phyloP scores from a whole-genome alignment of 2,113 vertebrate species.

The Sclerurus mexicanus region DNA sequence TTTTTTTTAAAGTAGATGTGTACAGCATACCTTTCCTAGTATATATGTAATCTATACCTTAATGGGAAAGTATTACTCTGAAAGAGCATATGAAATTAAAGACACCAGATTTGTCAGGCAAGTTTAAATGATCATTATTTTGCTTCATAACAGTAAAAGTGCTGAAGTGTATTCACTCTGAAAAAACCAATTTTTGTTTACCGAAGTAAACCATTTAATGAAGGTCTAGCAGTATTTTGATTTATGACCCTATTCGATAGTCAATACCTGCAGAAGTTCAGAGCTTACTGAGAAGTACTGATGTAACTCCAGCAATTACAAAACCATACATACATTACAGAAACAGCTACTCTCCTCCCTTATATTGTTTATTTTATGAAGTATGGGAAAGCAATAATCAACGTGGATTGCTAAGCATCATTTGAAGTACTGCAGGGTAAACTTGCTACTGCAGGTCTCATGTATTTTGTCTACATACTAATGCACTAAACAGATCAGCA shows the following conservation, averaged over 20 bases:
- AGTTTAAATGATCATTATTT: neutral
- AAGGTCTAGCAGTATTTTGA: neutral
- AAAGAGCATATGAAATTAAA: neutral
- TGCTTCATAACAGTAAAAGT: neutral
- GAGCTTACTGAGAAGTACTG: neutral
- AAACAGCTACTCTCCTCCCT: neutral
- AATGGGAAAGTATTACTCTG: neutral
- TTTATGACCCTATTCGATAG: neutral
- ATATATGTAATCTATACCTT: neutral
- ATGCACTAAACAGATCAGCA: neutral
- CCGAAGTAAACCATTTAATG: neutral
- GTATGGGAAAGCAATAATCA: neutral
- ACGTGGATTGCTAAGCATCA: neutral
- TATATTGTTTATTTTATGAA: neutral
- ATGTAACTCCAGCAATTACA: neutral
- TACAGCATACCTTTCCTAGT: neutral
- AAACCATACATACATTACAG: neutral
- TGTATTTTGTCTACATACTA: neutral
- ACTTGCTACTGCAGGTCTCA: neutral
- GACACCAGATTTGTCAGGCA: neutral
- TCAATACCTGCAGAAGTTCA: neutral
- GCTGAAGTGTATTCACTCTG: neutral
- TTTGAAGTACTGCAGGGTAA: neutral
- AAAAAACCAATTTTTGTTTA: neutral
- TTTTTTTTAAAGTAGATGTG: neutral